Evolutionary conservation across 2,888 invertebrate species (phyloP).

Genomic region (Harmothoe impar): DNA sequence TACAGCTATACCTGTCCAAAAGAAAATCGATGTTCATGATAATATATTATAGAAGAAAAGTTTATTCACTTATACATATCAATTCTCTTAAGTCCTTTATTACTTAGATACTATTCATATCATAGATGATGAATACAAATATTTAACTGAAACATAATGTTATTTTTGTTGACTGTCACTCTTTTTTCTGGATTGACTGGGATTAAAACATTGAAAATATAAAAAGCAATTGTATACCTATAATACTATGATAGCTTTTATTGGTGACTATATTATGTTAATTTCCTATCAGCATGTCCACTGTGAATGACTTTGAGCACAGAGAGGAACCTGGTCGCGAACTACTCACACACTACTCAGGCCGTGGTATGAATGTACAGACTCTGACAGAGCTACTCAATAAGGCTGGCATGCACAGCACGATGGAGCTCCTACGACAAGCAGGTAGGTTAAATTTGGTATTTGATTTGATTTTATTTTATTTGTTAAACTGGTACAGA

Average conservation of each 20-base stretch:
- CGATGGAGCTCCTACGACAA: not conserved
- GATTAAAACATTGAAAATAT: not conserved
- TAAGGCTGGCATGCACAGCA: not conserved
- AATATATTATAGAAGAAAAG: not conserved
- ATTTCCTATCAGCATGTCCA: not conserved
- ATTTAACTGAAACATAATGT: too few relatives aligned
- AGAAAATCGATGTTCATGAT: too few relatives aligned
- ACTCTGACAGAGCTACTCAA: not conserved
- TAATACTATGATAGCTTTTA: not conserved
- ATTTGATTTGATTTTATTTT: too few relatives aligned
- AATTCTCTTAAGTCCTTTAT: too few relatives aligned
- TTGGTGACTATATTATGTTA: not conserved
- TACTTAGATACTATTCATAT: too few relatives aligned
- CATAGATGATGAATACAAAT: too few relatives aligned
- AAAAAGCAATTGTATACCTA: not conserved
- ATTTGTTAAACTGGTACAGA: too few relatives aligned
- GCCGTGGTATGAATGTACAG: not conserved
- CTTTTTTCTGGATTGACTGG: not conserved
- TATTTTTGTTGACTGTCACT: too few relatives aligned
- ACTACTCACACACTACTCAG: not conserved
- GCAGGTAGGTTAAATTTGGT: slow-evolving; percentile 17
- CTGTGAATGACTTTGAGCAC: not conserved
- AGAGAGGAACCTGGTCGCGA: not conserved
- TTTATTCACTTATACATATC: too few relatives aligned
- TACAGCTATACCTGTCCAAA: not conserved